Evolutionary conservation across 2,888 invertebrate genomes (phyloP).

Genomic region (Eubasilissa splendida): DNA sequence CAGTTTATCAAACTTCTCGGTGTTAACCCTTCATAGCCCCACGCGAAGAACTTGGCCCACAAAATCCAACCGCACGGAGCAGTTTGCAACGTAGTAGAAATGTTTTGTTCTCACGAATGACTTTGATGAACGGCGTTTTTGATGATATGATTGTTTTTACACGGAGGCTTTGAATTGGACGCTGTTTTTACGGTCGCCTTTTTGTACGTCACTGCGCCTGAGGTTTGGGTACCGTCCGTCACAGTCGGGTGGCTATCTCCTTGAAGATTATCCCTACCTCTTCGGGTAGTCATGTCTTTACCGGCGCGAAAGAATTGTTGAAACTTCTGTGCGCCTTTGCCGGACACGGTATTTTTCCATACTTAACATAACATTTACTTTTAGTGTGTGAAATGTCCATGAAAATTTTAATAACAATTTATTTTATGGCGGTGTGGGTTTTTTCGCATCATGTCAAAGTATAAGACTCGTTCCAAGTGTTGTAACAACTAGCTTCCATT

Average conservation of each 20-base stretch:
- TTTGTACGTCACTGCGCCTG: slow-evolving; percentile 8
- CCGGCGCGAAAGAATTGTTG: slow-evolving; percentile 2
- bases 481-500: too few species aligned
- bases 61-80: not conserved
- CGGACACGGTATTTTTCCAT: not conserved
- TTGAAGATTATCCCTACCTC: slow-evolving; percentile 29
- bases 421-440: too few species aligned
- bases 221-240: slow-evolving; percentile 39
- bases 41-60: slow-evolving; percentile 15
- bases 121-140: not conserved
- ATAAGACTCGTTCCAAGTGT: too few species aligned
- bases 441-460: too few species aligned
- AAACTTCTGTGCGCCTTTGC: not conserved
- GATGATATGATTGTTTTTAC: not conserved
- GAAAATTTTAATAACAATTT: too few species aligned
- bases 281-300: slow-evolving; percentile 15
- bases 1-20: not conserved
- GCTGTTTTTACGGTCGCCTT: not conserved
- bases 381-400: not conserved
- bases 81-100: slow-evolving; percentile 1
- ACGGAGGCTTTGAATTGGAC: slow-evolving; percentile 2
- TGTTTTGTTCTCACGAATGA: not conserved
- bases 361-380: not conserved
- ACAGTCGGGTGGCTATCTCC: slow-evolving; percentile 36
- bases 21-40: slow-evolving; percentile 31